Percentiles rank a stretch among this genome's conserved stretches.
Conservation (phyloP, 92 coral and sea anemone species). For the Montipora capitata region DNA sequence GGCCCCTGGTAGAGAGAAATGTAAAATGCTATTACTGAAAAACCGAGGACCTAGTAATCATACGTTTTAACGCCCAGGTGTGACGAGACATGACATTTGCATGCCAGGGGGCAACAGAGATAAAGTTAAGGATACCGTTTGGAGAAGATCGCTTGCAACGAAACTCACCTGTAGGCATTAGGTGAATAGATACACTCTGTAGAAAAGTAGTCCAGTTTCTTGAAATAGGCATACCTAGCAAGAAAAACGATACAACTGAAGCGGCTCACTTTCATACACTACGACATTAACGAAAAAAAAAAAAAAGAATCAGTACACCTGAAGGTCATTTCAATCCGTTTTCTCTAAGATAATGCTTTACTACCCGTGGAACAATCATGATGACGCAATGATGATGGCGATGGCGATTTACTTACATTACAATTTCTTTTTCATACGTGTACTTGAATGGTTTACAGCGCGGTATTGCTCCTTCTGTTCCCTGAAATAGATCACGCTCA, state of each 20-base stretch:
- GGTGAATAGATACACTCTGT: slow-evolving; percentile 99
- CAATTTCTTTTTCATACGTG: slow-evolving; percentile 98
- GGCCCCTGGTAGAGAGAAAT: slow-evolving; percentile 73
- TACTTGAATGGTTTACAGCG: slow-evolving; percentile 99
- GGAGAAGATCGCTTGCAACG: not conserved
- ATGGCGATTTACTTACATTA: slow-evolving; percentile 79
- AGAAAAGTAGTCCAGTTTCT: slow-evolving; percentile 97
- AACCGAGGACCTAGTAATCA: not conserved
- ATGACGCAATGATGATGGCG: too few relatives aligned
- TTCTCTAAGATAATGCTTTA: too few relatives aligned
- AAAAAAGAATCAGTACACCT: too few relatives aligned
- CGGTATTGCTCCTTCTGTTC: slow-evolving; percentile 95
- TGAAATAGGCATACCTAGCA: slow-evolving; percentile 96
- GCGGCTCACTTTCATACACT: too few relatives aligned
- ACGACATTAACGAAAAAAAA: too few relatives aligned
- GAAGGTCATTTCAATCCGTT: too few relatives aligned
- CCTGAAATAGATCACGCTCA: slow-evolving; percentile 60
- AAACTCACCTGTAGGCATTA: slow-evolving; percentile 92
- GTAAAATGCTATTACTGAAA: not conserved
- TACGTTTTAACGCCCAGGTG: too few relatives aligned
- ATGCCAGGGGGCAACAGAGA: too few relatives aligned
- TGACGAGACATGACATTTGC: too few relatives aligned
- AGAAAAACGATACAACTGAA: not conserved
- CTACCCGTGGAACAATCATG: too few relatives aligned
- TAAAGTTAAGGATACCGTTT: too few relatives aligned